Evolutionary conservation across 1,140 invertebrate genomes (phyloP).

Genomic region (Tetragnatha versicolor): DNA sequence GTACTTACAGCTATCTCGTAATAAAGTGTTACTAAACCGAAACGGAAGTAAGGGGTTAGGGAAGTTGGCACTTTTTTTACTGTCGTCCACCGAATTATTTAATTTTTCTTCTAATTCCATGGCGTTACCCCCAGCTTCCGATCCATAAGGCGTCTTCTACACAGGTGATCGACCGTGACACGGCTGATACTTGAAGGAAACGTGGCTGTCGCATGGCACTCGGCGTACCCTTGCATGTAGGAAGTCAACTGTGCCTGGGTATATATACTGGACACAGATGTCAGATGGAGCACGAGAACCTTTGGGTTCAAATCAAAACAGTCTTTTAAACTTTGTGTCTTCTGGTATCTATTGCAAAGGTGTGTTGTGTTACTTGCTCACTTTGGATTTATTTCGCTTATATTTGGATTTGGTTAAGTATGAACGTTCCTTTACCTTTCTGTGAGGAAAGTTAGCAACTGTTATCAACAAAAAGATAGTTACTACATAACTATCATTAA

Average conservation of each 20-base stretch:
- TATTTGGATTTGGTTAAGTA: constrained; percentile 37
- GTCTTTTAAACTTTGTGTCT: constrained; percentile 1
- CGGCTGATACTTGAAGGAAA: constrained; percentile 49
- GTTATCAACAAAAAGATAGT: too few species aligned
- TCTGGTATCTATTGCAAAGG: constrained; percentile 14
- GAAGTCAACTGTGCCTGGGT: constrained; percentile 28
- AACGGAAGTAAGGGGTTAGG: constrained; percentile 48
- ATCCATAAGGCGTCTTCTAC: constrained; percentile 33
- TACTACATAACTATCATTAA: too few species aligned
- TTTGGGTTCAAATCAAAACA: constrained; percentile 41
- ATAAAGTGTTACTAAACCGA: constrained; percentile 40
- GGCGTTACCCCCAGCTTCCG: constrained; percentile 5
- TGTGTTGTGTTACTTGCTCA: constrained; percentile 22
- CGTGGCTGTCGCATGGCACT: constrained; percentile 16
- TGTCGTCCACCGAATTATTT: constrained; percentile 21
- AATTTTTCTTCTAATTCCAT: constrained; percentile 45
- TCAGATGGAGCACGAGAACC: constrained; percentile 33
- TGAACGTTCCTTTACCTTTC: neutral
- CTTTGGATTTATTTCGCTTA: constrained; percentile 32
- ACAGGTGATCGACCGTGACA: constrained; percentile 21
- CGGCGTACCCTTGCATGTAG: constrained; percentile 14
- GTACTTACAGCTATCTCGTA: constrained; percentile 15
- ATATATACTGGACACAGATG: constrained; percentile 29
- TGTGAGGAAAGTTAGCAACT: too few species aligned
- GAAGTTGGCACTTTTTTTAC: constrained; percentile 34